Percentiles rank a stretch among this genome's conserved stretches.
phyloP scores from a whole-genome alignment of 1,140 invertebrate species.

The Platyscapa corneri region DNA sequence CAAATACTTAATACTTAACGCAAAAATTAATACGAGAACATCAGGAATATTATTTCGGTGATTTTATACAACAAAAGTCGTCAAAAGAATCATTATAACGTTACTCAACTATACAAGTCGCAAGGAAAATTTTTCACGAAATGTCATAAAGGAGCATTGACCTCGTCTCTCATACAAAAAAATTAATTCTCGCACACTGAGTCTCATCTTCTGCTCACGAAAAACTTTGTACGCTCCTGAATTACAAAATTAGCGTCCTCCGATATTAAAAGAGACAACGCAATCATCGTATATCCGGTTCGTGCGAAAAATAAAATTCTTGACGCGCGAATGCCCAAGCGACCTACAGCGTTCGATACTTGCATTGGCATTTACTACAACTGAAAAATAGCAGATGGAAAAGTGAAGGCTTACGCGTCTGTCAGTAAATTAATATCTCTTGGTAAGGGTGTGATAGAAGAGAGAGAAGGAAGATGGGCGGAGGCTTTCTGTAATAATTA shows the following conservation, averaged over 20 bases:
- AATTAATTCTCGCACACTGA: background rate
- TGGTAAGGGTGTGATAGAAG: slow-evolving; percentile 32
- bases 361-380: background rate
- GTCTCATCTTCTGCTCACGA: no score
- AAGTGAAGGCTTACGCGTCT: slow-evolving; percentile 4
- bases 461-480: background rate
- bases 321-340: background rate
- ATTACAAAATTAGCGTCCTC: background rate
- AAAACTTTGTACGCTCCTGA: no score
- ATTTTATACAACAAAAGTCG: no score
- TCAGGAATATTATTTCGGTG: no score
- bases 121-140: no score
- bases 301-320: slow-evolving; percentile 18
- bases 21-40: no score
- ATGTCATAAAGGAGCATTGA: background rate
- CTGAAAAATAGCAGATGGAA: background rate
- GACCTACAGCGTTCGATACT: no score
- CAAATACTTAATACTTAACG: no score
- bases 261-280: slow-evolving; percentile 16
- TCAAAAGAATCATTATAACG: no score
- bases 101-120: no score
- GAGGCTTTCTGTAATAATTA: slow-evolving; percentile 54
- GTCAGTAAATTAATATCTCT: slow-evolving; percentile 58
- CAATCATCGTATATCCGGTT: background rate
- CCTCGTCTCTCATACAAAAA: background rate